phyloP scores from a whole-genome alignment of 1,140 invertebrate genomes.

The Orius laevigatus region DNA sequence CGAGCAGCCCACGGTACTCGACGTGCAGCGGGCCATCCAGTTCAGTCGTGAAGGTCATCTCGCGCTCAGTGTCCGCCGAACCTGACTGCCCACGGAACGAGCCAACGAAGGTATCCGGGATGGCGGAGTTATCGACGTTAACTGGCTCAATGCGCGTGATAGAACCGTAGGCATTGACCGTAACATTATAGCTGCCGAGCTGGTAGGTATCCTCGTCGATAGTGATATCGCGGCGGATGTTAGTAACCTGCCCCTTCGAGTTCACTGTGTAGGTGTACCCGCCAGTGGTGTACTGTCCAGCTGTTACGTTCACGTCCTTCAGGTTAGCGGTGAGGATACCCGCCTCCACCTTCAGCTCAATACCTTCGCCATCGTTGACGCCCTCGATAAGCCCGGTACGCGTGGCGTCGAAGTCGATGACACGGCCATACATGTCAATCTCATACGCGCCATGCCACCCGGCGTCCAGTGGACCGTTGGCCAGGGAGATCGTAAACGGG shows the following conservation, averaged over 20 bases:
- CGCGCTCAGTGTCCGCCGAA: background rate
- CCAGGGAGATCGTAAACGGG: background rate
- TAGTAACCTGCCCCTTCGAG: background rate
- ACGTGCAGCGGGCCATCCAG: background rate
- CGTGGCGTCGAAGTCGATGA: background rate
- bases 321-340: too few relatives aligned
- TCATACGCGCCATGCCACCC: background rate
- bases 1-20: background rate
- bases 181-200: background rate
- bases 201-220: background rate
- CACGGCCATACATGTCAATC: background rate
- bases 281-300: background rate
- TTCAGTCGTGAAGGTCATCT: background rate
- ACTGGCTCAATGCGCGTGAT: background rate
- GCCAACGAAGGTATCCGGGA: background rate
- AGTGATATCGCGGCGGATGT: background rate
- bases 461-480: background rate
- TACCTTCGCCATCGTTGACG: too few relatives aligned
- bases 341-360: too few relatives aligned
- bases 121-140: background rate
- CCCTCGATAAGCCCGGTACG: background rate
- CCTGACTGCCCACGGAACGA: too few relatives aligned
- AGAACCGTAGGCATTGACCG: background rate
- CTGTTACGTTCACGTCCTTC: background rate
- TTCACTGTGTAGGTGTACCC: background rate